A percentile compares a stretch with the other conserved stretches of the same genome.
phyloP scores from a whole-genome alignment of 2,797 vertebrate genomes.

The Sarcoramphus papa region DNA sequence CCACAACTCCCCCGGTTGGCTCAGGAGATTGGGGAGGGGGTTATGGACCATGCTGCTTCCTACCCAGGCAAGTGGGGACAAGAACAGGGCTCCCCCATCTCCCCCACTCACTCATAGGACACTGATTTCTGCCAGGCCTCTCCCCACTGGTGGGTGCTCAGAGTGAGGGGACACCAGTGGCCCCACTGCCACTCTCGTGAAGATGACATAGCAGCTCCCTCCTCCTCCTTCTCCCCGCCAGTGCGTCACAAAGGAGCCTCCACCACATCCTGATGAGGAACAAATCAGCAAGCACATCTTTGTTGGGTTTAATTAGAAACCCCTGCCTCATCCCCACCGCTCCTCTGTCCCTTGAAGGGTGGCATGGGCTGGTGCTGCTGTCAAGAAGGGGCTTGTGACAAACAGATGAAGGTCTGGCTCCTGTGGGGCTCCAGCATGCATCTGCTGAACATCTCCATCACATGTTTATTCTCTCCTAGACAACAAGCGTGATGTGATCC shows the following conservation, averaged over 20 bases:
- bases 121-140: neutral
- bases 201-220: neutral
- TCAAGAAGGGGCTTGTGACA: neutral
- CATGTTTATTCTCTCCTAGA: neutral
- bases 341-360: neutral
- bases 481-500: accelerated
- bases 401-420: neutral
- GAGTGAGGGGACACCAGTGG: neutral
- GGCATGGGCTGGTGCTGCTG: neutral
- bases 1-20: accelerated
- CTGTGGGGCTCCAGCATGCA: neutral
- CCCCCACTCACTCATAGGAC: neutral
- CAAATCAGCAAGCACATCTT: neutral
- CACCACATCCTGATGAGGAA: neutral
- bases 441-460: neutral
- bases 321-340: neutral
- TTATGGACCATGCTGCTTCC: neutral
- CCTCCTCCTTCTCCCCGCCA: neutral
- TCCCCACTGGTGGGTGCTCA: neutral
- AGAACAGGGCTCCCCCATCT: neutral
- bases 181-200: neutral
- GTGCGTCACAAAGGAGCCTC: neutral
- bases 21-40: neutral
- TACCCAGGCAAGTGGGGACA: no score
- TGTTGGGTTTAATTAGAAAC: neutral